Evolutionary conservation across 2,113 vertebrate genomes (phyloP).

Genomic region (Marmota flaviventris): DNA sequence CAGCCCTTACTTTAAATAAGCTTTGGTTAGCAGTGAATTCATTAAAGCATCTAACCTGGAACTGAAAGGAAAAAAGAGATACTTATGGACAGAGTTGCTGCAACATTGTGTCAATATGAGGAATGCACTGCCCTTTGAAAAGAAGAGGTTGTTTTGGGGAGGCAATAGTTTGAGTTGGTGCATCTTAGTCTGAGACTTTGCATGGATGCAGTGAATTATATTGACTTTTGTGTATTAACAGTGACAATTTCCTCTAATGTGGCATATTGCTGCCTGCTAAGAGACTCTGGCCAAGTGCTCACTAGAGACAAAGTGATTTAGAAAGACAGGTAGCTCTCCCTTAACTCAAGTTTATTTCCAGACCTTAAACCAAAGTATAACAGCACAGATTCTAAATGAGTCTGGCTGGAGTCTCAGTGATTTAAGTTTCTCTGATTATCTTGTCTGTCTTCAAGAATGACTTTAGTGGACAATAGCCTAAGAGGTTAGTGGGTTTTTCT

Average conservation of each 20-base stretch:
- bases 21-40: constrained; percentile 85
- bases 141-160: not conserved
- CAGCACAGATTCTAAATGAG: not conserved
- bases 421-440: not conserved
- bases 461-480: not conserved
- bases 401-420: not conserved
- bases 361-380: not conserved
- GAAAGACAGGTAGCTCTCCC: not conserved
- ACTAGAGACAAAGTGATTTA: not conserved
- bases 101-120: not conserved
- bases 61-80: not conserved
- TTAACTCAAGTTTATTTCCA: constrained; percentile 20
- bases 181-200: not conserved
- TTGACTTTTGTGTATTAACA: not conserved
- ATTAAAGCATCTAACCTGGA: constrained; percentile 84
- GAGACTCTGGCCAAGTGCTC: not conserved
- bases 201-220: not conserved
- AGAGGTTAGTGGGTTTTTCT: not conserved
- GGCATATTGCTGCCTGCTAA: not conserved
- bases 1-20: constrained; percentile 80
- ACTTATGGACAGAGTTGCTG: not conserved
- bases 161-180: not conserved
- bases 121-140: not conserved
- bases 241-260: constrained; percentile 28
- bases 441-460: not conserved